Percentiles rank a stretch among this genome's conserved stretches.
These are phyloP conservation scores for Trachelipus rathkii DNA, from an alignment of 1,140 invertebrate species.

Conservation along the genomic window DNA sequence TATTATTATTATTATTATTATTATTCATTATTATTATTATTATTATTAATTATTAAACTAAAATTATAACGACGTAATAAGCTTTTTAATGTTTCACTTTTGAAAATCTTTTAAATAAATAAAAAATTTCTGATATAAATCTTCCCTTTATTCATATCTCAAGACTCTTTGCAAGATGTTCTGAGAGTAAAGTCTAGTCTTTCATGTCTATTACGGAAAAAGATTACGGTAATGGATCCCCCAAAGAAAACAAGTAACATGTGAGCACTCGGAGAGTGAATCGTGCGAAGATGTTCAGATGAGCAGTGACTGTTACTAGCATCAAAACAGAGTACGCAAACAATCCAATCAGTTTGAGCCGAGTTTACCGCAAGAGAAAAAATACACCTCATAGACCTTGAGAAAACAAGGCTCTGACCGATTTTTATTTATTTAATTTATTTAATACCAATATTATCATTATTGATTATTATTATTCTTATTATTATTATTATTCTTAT, in stretches of 20 bases:
- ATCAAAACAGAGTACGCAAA: neutral
- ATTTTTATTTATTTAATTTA: too few species aligned
- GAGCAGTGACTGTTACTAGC: neutral
- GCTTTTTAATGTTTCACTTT: too few species aligned
- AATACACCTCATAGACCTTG: neutral
- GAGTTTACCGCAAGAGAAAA: neutral
- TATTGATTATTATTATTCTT: too few species aligned
- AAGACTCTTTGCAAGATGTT: conserved; percentile 34
- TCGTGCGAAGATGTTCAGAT: conserved; percentile 12
- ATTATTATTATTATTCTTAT: too few species aligned
- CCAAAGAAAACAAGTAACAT: conserved; percentile 22
- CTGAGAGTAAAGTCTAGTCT: conserved; percentile 28
- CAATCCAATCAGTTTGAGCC: neutral
- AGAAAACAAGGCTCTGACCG: too few species aligned
- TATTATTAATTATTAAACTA: too few species aligned
- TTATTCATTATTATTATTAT: too few species aligned
- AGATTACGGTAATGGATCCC: neutral
- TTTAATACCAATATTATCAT: too few species aligned
- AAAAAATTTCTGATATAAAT: too few species aligned
- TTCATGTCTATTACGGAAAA: conserved; percentile 31
- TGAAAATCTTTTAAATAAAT: too few species aligned
- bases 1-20: too few species aligned
- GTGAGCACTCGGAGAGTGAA: conserved; percentile 25
- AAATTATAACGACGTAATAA: too few species aligned
- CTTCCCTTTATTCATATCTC: neutral